These are phyloP conservation scores for Tiliacea citrago DNA, from an alignment of 2,888 invertebrate genomes.

Conservation along the genomic window DNA sequence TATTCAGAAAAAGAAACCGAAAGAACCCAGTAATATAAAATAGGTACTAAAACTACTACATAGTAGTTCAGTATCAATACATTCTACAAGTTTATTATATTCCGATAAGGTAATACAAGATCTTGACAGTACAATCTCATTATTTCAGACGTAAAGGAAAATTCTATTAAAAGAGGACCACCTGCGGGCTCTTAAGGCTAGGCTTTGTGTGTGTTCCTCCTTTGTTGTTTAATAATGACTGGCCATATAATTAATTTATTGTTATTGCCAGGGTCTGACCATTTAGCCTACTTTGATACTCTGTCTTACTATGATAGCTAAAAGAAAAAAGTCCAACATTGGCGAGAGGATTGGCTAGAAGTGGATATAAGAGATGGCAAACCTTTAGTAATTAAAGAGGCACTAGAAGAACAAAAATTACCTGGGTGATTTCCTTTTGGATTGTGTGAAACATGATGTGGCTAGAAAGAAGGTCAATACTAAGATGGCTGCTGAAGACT, in stretches of 20 bases:
- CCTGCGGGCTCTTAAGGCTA: conserved; percentile 16
- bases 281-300: conserved; percentile 1
- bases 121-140: conserved; percentile 9
- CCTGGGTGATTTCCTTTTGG: neutral
- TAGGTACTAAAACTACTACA: neutral
- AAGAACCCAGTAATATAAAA: neutral
- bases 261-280: neutral
- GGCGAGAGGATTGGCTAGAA: neutral
- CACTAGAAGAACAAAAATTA: neutral
- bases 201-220: conserved; percentile 33
- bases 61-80: conserved; percentile 6
- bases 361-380: no score
- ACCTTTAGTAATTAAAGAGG: neutral
- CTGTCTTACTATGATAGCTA: no score
- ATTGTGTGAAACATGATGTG: neutral
- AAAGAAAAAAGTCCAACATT: neutral
- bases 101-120: conserved; percentile 27
- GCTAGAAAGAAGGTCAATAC: neutral
- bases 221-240: conserved; percentile 41
- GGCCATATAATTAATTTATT: conserved; percentile 30
- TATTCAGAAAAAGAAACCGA: neutral
- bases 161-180: conserved; percentile 20
- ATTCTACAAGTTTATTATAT: conserved; percentile 23
- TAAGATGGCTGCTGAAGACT: neutral
- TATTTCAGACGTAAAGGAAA: conserved; percentile 37